Conservation (phyloP, 1,140 invertebrate species). For the Drosophila murphyi region DNA sequence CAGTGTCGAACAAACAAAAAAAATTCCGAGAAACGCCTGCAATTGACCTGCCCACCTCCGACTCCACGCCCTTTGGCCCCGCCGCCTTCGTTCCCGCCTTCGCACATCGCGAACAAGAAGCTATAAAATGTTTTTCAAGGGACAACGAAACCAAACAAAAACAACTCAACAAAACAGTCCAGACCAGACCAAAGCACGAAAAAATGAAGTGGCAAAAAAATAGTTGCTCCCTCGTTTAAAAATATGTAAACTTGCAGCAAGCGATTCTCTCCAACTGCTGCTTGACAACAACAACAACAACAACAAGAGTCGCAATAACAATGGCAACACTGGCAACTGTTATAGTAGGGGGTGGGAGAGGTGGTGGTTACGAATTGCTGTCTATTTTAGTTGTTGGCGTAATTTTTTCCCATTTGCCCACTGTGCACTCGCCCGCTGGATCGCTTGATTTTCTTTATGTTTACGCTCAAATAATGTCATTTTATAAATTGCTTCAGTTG, state of each 20-base stretch:
- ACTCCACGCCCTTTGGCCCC: background rate
- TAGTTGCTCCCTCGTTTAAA: slow-evolving; percentile 70
- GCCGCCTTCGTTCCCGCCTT: background rate
- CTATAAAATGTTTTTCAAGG: slow-evolving; percentile 67
- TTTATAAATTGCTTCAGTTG: slow-evolving; percentile 74
- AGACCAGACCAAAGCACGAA: background rate
- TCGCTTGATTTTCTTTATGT: slow-evolving; percentile 58
- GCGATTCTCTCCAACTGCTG: slow-evolving; percentile 23
- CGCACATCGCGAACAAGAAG: slow-evolving; percentile 17
- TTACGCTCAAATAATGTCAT: slow-evolving; percentile 79
- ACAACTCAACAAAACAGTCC: slow-evolving; percentile 20
- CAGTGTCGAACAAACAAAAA: slow-evolving; percentile 46
- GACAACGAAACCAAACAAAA: slow-evolving; percentile 36
- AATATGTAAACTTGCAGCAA: slow-evolving; percentile 73
- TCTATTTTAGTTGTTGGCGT: slow-evolving; percentile 74
- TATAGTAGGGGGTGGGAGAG: background rate
- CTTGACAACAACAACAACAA: slow-evolving; percentile 39
- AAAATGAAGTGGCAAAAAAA: slow-evolving; percentile 47
- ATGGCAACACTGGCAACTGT: slow-evolving; percentile 44
- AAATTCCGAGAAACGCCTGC: slow-evolving; percentile 75
- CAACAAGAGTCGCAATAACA: slow-evolving; percentile 54
- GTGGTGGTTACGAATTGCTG: slow-evolving; percentile 22
- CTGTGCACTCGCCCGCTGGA: background rate
- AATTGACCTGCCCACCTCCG: slow-evolving; percentile 61
- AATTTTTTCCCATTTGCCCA: slow-evolving; percentile 63